A percentile compares a stretch with the other conserved stretches of the same genome.
These are phyloP conservation scores for Rostratula benghalensis DNA, from an alignment of 2,113 vertebrate species.

Conservation along the genomic window DNA sequence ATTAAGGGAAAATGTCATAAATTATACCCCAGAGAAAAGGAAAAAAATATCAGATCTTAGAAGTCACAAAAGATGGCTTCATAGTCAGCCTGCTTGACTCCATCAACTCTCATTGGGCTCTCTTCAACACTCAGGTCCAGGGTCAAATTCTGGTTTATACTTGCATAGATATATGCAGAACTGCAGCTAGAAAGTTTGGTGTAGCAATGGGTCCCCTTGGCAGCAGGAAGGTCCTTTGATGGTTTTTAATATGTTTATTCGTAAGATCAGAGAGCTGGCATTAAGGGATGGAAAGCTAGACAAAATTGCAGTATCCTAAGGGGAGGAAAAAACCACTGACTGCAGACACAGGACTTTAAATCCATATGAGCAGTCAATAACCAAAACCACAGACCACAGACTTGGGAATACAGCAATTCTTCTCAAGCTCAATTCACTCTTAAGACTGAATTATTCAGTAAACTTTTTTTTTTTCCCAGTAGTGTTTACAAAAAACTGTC, in stretches of 20 bases:
- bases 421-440: background rate
- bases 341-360: background rate
- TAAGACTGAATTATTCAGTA: slow-evolving; percentile 10
- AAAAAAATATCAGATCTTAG: background rate
- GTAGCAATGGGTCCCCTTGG: background rate
- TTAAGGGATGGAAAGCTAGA: background rate
- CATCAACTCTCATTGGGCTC: background rate
- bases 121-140: background rate
- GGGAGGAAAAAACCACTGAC: background rate
- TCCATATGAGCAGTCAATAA: slow-evolving; percentile 11
- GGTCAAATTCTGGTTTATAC: background rate
- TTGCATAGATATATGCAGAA: background rate
- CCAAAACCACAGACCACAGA: slow-evolving; percentile 4
- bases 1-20: background rate
- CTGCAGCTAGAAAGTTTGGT: background rate
- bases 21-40: background rate
- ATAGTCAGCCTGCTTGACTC: background rate
- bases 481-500: slow-evolving; percentile 4
- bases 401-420: background rate
- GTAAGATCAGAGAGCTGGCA: background rate
- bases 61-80: background rate
- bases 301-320: background rate
- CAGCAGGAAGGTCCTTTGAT: background rate
- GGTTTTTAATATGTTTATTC: background rate
- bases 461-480: background rate